Conservation (phyloP, 2,888 invertebrate species). For the Monochamus alternatus region DNA sequence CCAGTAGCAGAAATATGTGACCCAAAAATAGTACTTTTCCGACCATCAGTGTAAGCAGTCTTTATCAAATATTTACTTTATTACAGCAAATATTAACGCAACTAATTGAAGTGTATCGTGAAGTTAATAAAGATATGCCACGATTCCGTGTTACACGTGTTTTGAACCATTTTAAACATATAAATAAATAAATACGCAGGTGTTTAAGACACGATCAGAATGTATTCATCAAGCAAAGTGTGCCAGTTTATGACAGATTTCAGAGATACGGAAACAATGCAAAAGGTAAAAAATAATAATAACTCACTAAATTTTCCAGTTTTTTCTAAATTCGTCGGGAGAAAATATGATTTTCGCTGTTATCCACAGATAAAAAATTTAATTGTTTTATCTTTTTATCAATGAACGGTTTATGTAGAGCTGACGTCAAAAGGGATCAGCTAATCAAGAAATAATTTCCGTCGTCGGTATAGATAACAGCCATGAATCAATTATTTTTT, state of each 20-base stretch:
- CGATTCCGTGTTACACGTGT: constrained; percentile 12
- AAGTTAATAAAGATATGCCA: constrained; percentile 6
- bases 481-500: no score
- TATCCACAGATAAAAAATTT: constrained; percentile 15
- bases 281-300: no score
- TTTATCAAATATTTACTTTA: constrained; percentile 23
- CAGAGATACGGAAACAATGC: no score
- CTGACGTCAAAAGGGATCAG: constrained; percentile 13
- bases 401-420: constrained; percentile 13
- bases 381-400: constrained; percentile 30
- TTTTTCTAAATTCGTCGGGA: background rate
- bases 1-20: background rate
- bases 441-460: background rate
- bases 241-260: no score
- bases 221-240: background rate
- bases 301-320: no score
- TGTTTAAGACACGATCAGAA: background rate
- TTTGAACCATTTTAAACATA: background rate
- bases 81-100: constrained; percentile 21
- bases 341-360: background rate
- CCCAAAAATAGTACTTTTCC: constrained; percentile 2
- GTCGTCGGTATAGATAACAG: background rate
- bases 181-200: background rate
- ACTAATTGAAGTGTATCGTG: constrained; percentile 9
- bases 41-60: background rate